Percentiles rank a stretch among this genome's conserved stretches.
These are phyloP conservation scores for Drosophila anomalata DNA, from an alignment of 2,888 invertebrate species.

Conservation along the genomic window DNA sequence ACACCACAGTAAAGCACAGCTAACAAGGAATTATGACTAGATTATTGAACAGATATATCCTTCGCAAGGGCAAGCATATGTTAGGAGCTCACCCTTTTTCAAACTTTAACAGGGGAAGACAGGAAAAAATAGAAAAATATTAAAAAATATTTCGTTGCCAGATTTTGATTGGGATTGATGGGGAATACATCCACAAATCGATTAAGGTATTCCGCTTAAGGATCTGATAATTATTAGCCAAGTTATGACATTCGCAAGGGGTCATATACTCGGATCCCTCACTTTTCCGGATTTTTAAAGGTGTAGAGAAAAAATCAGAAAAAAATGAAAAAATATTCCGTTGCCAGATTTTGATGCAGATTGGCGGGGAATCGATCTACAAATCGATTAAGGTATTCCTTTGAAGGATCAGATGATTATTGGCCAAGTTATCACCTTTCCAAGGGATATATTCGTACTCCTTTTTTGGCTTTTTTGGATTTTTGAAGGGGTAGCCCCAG, in stretches of 20 bases:
- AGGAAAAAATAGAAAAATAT: not conserved
- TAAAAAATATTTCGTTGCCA: too few species aligned
- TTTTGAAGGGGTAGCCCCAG: not conserved
- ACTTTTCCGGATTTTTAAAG: too few species aligned
- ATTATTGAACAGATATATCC: not conserved
- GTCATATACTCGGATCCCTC: too few species aligned
- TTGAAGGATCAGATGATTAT: not conserved
- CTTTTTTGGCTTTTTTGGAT: too few species aligned
- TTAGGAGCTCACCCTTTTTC: too few species aligned
- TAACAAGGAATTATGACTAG: not conserved
- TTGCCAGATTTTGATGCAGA: not conserved
- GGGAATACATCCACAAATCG: not conserved
- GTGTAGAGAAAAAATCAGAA: too few species aligned
- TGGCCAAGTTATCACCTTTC: not conserved
- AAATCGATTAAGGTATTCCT: not conserved
- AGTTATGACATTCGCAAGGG: not conserved
- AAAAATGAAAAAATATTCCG: too few species aligned
- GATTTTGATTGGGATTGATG: not conserved
- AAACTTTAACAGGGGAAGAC: too few species aligned
- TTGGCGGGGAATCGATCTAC: rapidly evolving
- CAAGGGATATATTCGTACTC: not conserved
- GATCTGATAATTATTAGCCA: not conserved
- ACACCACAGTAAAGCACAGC: not conserved
- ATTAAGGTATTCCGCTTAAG: not conserved
- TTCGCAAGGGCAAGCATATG: too few species aligned